Evolutionary conservation across 1,140 invertebrate genomes (phyloP), one percentile per base, ranked within the genome.

Genomic region (Caenorhabditis tropicalis): DNA sequence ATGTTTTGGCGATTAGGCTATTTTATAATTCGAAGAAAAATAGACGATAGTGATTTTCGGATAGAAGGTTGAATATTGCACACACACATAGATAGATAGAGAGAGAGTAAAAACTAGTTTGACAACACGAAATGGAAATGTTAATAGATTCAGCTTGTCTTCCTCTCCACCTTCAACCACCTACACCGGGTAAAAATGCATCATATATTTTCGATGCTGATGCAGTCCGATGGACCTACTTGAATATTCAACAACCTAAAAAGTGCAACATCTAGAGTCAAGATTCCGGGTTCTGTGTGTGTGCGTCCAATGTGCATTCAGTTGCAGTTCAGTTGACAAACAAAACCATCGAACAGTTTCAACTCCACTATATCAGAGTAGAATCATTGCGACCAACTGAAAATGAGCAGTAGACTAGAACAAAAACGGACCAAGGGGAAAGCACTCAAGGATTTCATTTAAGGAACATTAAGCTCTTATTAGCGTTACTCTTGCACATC

Each of bases 211-310:
- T 65, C 29, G 29, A 21, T 56, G 24, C 58, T 65, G 58, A 65
- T 65, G 58, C 58, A 65, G 36, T 65, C 58, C 29, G 31, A n/a
- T 33, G 58, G 53, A 33, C 31, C 58, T 65, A 21, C 12, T 65
- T 65, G 58, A 65, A 65, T 65, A 65, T 65, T 65, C 58, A 65
- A 65, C 58, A 19, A 33, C 29, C 19, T 31, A 36, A 65, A 65
- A 65, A 65, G 58, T 33, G 31, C 58, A 65, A 65, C 12, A 36
- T 19, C 21, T 12, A 9, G n/a, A n/a, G 29, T 4, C 15, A 21
- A 56, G 53, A 56, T 56, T 56, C 53, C 53, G 53, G 53, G 53
- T 56, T 29, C 3, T 4, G 29, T 33, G 16, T 16, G 10, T 36
- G 3, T 0, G 29, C 33, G 29, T 36, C 58, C 10, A 56, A 43